phyloP scores from a whole-genome alignment of 2,888 invertebrate species.

The Vesta saturnalis region DNA sequence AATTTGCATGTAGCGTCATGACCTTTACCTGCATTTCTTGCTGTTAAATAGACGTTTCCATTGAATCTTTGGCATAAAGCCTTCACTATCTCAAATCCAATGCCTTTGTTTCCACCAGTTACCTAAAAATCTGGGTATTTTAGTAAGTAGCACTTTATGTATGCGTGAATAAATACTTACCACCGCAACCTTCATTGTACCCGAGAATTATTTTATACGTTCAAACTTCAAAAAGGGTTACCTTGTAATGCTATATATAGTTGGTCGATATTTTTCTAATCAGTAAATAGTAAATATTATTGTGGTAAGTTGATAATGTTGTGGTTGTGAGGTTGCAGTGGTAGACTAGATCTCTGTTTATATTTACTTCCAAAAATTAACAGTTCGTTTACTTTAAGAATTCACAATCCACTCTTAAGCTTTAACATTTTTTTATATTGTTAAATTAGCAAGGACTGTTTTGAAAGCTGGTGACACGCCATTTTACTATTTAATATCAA shows the following conservation, averaged over 20 bases:
- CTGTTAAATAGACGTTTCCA: slow-evolving; percentile 3
- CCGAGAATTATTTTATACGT: neutral
- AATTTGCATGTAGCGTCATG: neutral
- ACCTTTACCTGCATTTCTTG: slow-evolving; percentile 2
- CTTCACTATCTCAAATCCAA: slow-evolving; percentile 3
- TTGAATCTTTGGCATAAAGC: neutral
- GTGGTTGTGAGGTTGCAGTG: too few species aligned
- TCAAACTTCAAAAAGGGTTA: neutral
- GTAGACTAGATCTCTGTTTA: too few species aligned
- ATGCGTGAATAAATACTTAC: neutral
- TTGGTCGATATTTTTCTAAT: neutral
- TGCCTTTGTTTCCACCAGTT: slow-evolving; percentile 9
- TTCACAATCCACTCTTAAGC: too few species aligned
- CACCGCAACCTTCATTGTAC: neutral
- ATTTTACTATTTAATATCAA: too few species aligned
- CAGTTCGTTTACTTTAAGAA: too few species aligned
- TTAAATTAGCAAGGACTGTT: too few species aligned
- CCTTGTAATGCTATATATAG: neutral
- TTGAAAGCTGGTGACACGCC: too few species aligned
- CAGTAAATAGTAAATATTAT: neutral
- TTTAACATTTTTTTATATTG: too few species aligned
- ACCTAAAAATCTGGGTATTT: neutral
- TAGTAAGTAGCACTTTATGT: neutral
- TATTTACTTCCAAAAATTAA: too few species aligned
- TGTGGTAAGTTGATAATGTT: neutral